Conservation (phyloP, 2,113 vertebrate species). For the Madoqua kirkii region DNA sequence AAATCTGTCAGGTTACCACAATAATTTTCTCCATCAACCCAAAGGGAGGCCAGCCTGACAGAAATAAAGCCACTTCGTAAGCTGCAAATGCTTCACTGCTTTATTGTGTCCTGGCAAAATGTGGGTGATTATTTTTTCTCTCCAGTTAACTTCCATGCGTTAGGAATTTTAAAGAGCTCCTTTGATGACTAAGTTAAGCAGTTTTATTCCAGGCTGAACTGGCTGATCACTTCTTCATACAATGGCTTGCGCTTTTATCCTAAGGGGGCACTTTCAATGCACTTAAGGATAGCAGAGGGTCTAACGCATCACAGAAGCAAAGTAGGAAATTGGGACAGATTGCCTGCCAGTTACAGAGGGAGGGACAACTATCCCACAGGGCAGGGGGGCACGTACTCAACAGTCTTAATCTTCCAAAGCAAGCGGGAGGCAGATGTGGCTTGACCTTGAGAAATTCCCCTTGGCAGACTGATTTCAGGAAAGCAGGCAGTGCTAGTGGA, state of each 20-base stretch:
- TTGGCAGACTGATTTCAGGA: not conserved
- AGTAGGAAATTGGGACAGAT: conserved; percentile 22
- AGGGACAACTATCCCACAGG: not conserved
- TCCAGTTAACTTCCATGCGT: not conserved
- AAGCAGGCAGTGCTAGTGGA: not conserved
- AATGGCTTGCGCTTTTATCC: not conserved
- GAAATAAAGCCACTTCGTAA: not conserved
- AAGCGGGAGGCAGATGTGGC: not conserved
- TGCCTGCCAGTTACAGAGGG: not conserved
- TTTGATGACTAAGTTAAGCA: conserved; percentile 18
- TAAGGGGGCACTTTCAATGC: conserved; percentile 30
- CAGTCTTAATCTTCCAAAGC: not conserved
- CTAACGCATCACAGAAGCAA: conserved; percentile 13
- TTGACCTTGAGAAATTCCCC: not conserved
- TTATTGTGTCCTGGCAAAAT: not conserved
- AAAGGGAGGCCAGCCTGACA: not conserved
- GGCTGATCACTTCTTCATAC: not conserved
- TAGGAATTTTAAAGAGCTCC: conserved; percentile 27
- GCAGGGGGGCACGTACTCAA: not conserved
- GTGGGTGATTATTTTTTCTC: not conserved
- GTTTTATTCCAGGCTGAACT: conserved; percentile 38
- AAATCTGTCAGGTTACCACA: not conserved
- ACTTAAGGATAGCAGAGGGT: conserved; percentile 7
- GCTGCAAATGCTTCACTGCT: not conserved
- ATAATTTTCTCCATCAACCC: not conserved